phyloP scores from a whole-genome alignment of 2,888 invertebrate genomes.

The Lysandra bellargus region DNA sequence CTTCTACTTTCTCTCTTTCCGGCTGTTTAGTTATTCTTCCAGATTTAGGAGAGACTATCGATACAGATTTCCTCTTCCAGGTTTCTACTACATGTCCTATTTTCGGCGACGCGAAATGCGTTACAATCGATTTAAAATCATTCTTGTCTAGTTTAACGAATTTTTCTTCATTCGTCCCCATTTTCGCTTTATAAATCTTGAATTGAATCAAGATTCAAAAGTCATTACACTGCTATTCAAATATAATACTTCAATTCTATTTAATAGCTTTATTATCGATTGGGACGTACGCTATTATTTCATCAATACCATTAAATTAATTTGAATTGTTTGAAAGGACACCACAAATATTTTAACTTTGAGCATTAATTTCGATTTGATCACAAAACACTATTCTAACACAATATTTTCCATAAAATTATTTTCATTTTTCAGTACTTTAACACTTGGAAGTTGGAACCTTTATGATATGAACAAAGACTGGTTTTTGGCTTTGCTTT shows the following conservation, averaged over 20 bases:
- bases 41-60: conserved; percentile 65
- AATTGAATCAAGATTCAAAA: background rate
- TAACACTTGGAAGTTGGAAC: no score
- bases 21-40: conserved; percentile 53
- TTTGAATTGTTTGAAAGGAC: background rate
- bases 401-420: background rate
- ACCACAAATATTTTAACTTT: background rate
- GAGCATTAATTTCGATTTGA: background rate
- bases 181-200: conserved; percentile 43
- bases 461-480: no score
- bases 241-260: background rate
- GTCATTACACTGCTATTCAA: background rate
- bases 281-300: background rate
- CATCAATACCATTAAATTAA: background rate
- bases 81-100: conserved; percentile 50
- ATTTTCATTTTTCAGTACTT: background rate
- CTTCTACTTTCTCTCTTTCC: conserved; percentile 28
- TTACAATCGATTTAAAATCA: conserved; percentile 55
- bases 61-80: conserved; percentile 64
- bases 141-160: conserved; percentile 57
- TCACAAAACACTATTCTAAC: background rate
- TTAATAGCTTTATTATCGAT: background rate
- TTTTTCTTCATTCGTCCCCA: conserved; percentile 55
- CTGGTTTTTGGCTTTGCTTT: no score
- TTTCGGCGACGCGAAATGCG: conserved; percentile 51